Evolutionary conservation across 2,797 vertebrate species (phyloP).

Genomic region (Rhabdomys pumilio): DNA sequence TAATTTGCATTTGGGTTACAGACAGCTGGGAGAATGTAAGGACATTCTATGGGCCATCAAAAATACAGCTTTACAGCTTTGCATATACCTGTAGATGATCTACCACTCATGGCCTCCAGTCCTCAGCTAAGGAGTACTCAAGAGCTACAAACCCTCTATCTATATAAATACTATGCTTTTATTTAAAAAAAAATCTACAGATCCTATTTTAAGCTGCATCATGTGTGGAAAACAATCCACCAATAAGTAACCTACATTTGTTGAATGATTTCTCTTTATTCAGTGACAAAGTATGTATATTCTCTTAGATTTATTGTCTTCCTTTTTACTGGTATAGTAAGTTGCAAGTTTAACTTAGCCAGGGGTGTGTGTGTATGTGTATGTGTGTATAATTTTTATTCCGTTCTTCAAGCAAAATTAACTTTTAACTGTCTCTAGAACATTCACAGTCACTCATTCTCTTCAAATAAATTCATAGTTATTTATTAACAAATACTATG

Average conservation of each 20-base stretch:
- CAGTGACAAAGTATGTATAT: not conserved
- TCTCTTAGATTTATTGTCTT: conserved; percentile 24
- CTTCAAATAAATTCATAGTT: conserved; percentile 17
- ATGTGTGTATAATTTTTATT: not conserved
- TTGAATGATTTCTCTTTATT: conserved; percentile 19
- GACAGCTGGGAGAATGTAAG: not conserved
- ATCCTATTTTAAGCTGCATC: conserved; percentile 35
- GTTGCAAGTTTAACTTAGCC: not conserved
- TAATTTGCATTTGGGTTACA: conserved; percentile 7
- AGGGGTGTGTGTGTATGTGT: too few species aligned
- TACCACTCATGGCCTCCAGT: not conserved
- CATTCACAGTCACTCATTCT: not conserved
- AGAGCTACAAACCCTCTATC: conserved; percentile 17
- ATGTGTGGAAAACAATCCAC: conserved; percentile 8
- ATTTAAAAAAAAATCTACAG: conserved; percentile 1
- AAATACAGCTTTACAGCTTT: not conserved
- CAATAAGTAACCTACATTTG: conserved; percentile 31
- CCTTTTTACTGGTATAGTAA: not conserved
- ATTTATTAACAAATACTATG: not conserved
- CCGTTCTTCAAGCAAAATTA: not conserved
- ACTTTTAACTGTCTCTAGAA: not conserved
- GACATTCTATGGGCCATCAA: not conserved
- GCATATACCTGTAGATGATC: not conserved
- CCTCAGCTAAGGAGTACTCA: not conserved
- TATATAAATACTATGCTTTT: not conserved